A percentile compares a stretch with the other conserved stretches of the same genome.
Evolutionary conservation across 2,113 vertebrate species (phyloP).

Genomic region (Candoia aspera): DNA sequence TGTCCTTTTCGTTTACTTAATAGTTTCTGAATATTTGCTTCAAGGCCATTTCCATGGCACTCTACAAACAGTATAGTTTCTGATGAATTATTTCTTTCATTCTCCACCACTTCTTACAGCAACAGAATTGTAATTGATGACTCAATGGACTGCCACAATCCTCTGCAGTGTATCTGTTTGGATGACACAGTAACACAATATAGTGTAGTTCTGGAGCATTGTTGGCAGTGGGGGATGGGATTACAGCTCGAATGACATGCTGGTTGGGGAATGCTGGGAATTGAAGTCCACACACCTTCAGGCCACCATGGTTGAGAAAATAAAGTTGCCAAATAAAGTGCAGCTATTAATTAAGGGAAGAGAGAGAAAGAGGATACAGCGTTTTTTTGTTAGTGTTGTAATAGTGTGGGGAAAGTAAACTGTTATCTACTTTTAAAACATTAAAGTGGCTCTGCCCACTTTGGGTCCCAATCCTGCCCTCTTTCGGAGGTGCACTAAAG

Average conservation of each 20-base stretch:
- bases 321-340: no score
- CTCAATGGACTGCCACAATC: not conserved
- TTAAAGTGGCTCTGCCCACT: not conserved
- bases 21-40: not conserved
- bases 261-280: no score
- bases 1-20: no score
- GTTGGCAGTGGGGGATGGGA: not conserved
- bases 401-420: no score
- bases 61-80: not conserved
- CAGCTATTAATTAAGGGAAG: no score
- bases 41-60: not conserved
- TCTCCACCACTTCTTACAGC: not conserved
- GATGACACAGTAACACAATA: not conserved
- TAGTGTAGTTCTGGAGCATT: not conserved
- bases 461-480: not conserved
- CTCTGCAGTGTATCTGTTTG: not conserved
- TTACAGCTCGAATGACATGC: not conserved
- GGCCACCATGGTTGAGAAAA: no score
- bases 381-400: no score
- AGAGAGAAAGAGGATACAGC: no score
- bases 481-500: not conserved
- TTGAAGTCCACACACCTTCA: no score
- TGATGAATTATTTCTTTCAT: not conserved
- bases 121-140: not conserved
- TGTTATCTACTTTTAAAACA: no score